Percentiles rank a stretch among this genome's conserved stretches.
Evolutionary conservation across 1,140 invertebrate genomes (phyloP).

Genomic region (Augochlora pura): DNA sequence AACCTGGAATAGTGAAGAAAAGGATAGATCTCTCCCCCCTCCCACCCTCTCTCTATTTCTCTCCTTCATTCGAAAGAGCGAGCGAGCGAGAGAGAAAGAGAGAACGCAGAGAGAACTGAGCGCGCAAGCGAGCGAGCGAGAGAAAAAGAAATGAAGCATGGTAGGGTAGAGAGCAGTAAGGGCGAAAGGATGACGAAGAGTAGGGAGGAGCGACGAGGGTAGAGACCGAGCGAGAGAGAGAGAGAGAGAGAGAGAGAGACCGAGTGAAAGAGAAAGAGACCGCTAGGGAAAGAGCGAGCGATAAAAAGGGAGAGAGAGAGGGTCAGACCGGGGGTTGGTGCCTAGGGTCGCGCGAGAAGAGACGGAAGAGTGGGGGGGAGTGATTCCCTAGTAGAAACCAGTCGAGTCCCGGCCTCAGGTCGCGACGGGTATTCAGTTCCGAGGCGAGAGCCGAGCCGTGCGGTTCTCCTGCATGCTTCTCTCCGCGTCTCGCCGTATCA

Average conservation of each 20-base stretch:
- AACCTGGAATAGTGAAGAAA: slow-evolving; percentile 59
- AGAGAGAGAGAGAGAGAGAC: slow-evolving; percentile 27
- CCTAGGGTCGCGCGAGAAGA: slow-evolving; percentile 66
- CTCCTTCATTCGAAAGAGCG: slow-evolving; percentile 23
- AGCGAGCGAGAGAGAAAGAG: slow-evolving; percentile 22
- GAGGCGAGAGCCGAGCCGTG: slow-evolving; percentile 72
- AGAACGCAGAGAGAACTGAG: background rate
- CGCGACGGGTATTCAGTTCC: slow-evolving; percentile 75
- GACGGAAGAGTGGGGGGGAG: slow-evolving; percentile 60
- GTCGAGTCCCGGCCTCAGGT: slow-evolving; percentile 76
- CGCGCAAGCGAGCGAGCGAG: slow-evolving; percentile 19
- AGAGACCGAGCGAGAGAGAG: slow-evolving; percentile 2
- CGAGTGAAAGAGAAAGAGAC: background rate
- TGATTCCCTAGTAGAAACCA: slow-evolving; percentile 70
- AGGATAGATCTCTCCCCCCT: too few species aligned
- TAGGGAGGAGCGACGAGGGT: slow-evolving; percentile 22
- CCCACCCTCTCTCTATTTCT: too few species aligned
- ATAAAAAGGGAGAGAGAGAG: slow-evolving; percentile 45
- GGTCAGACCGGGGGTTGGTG: slow-evolving; percentile 58
- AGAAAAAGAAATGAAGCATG: slow-evolving; percentile 12
- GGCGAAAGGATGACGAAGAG: background rate
- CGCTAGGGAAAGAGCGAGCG: background rate
- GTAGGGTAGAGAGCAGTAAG: too few species aligned
- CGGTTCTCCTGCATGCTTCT: slow-evolving; percentile 58
- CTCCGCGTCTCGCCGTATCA: slow-evolving; percentile 14